These are phyloP conservation scores for Mionectes macconnelli DNA, from an alignment of 2,113 vertebrate species.

Conservation along the genomic window DNA sequence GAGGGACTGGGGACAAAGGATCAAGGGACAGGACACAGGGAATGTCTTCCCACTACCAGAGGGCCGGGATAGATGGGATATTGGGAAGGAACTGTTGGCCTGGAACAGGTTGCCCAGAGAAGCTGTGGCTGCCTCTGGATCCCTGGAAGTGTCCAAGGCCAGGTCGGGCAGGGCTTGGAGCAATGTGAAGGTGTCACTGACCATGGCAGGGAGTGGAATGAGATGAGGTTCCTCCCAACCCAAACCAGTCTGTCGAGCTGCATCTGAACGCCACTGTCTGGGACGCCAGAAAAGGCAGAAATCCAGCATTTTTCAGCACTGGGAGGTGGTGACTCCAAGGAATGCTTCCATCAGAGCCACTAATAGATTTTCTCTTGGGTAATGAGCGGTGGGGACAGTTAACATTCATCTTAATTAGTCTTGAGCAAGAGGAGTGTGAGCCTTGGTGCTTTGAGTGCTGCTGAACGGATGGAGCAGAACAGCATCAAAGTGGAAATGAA, in stretches of 20 bases:
- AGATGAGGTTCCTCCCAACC: fast-evolving
- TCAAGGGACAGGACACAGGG: neutral
- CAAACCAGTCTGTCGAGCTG: neutral
- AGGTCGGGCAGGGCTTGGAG: fast-evolving
- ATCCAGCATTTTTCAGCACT: neutral
- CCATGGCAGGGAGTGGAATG: fast-evolving
- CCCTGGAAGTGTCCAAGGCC: neutral
- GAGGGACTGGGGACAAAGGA: neutral
- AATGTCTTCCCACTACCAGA: neutral
- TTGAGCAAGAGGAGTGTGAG: neutral
- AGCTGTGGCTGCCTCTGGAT: neutral
- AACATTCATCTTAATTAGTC: constrained; percentile 68
- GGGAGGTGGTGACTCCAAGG: neutral
- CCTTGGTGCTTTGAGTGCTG: neutral
- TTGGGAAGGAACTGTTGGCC: neutral
- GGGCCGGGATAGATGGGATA: neutral
- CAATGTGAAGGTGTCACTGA: neutral
- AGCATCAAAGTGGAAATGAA: neutral
- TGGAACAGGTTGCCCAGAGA: fast-evolving
- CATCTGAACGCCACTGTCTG: fast-evolving
- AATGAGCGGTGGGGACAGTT: constrained; percentile 40
- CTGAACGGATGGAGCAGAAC: neutral
- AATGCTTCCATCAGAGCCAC: neutral
- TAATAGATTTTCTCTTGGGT: constrained; percentile 48
- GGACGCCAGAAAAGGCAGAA: neutral